phyloP scores from a whole-genome alignment of 2,797 vertebrate genomes.

The Decapterus maruadsi region DNA sequence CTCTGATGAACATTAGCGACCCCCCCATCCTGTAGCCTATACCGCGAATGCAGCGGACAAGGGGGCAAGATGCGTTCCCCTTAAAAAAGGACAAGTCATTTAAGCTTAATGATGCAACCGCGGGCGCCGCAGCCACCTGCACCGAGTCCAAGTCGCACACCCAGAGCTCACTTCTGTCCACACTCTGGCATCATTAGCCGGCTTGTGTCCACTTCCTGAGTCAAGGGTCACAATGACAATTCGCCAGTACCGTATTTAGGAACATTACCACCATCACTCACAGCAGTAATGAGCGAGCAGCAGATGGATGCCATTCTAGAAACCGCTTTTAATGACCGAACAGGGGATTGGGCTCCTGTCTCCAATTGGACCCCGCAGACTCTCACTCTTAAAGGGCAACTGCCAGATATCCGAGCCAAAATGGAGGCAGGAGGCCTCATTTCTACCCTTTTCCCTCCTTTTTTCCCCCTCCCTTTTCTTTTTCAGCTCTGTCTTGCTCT shows the following conservation, averaged over 20 bases:
- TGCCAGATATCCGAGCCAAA: conserved; percentile 77
- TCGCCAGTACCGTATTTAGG: conserved; percentile 79
- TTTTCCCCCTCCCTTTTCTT: background rate
- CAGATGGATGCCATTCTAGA: conserved; percentile 84
- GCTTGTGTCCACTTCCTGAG: conserved; percentile 80
- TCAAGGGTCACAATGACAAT: conserved; percentile 81
- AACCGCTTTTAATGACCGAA: conserved; percentile 83
- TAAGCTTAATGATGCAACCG: conserved; percentile 70
- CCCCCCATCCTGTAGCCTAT: background rate
- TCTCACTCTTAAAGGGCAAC: conserved; percentile 83
- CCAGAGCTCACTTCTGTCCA: conserved; percentile 61
- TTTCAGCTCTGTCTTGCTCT: conserved; percentile 60
- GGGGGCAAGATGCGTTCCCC: background rate
- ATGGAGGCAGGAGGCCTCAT: conserved; percentile 71
- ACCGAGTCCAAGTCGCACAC: conserved; percentile 59
- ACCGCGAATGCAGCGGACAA: background rate
- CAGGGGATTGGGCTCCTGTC: conserved; percentile 76
- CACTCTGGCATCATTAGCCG: conserved; percentile 76
- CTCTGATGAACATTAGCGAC: background rate
- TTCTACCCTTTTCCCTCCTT: conserved; percentile 49
- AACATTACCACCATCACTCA: conserved; percentile 83
- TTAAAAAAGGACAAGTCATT: conserved; percentile 52
- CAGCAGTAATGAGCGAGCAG: conserved; percentile 82
- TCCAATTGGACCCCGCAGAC: conserved; percentile 77
- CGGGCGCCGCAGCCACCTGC: conserved; percentile 14